A percentile compares a stretch with the other conserved stretches of the same genome.
phyloP scores from a whole-genome alignment of 1,140 invertebrate genomes.

The Sycobia sp. region DNA sequence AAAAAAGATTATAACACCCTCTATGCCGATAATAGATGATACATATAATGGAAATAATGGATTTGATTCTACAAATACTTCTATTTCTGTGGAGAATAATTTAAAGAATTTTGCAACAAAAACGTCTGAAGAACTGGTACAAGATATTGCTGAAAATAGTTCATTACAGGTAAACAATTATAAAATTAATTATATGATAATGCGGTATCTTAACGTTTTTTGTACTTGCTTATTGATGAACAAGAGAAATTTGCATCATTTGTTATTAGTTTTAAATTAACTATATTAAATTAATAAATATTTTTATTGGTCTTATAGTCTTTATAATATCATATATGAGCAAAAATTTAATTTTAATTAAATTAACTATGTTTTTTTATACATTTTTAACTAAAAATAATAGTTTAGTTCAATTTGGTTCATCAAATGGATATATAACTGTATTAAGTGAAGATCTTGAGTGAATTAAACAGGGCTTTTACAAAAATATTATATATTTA shows the following conservation, averaged over 20 bases:
- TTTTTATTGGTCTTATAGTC: neutral
- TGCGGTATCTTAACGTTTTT: no score
- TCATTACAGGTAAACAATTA: constrained; percentile 16
- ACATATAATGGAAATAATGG: constrained; percentile 34
- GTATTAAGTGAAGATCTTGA: no score
- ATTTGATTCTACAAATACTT: constrained; percentile 27
- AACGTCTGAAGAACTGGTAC: constrained; percentile 20
- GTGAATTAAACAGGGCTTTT: no score
- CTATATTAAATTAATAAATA: neutral
- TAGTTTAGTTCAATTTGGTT: no score
- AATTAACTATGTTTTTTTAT: no score
- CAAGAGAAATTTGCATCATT: no score
- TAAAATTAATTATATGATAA: constrained; percentile 1
- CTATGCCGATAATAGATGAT: constrained; percentile 60
- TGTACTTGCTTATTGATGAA: no score
- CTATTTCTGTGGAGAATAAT: constrained; percentile 11
- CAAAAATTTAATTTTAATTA: neutral
- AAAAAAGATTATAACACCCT: constrained; percentile 48
- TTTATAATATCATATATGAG: neutral
- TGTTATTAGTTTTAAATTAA: neutral
- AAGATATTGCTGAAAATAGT: constrained; percentile 21
- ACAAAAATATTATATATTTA: no score
- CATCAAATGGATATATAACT: no score
- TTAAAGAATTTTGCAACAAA: constrained; percentile 16
- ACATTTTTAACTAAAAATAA: no score